Percentiles rank a stretch among this genome's conserved stretches.
phyloP scores from a whole-genome alignment of 2,888 invertebrate species.

The Steinernema carpocapsae region DNA sequence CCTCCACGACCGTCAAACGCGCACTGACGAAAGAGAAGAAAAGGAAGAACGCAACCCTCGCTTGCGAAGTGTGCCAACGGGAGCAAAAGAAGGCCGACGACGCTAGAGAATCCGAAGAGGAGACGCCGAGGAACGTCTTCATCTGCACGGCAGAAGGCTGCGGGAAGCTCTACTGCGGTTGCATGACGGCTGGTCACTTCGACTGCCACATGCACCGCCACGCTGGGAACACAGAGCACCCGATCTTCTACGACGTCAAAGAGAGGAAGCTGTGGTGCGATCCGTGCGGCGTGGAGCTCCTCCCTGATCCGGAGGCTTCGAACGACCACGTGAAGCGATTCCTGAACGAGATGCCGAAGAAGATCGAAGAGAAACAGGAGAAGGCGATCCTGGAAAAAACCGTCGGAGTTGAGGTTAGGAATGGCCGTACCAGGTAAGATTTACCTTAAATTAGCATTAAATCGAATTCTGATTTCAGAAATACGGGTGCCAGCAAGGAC shows the following conservation, averaged over 20 bases:
- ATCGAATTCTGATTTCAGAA: neutral
- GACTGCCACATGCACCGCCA: conserved; percentile 12
- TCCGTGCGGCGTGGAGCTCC: neutral
- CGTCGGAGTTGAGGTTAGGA: neutral
- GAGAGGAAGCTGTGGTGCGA: neutral
- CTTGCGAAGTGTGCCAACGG: neutral
- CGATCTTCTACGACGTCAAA: neutral
- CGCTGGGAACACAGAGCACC: neutral
- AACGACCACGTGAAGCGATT: neutral
- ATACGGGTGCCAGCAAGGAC: neutral
- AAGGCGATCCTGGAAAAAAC: neutral
- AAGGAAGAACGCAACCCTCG: neutral
- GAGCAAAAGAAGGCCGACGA: neutral
- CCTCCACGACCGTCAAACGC: neutral
- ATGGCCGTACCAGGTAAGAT: no score
- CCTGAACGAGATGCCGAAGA: neutral
- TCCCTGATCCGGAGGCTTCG: neutral
- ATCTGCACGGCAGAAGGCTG: neutral
- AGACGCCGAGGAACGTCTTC: neutral
- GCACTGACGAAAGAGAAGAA: neutral
- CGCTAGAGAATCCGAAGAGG: neutral
- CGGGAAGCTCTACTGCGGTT: neutral
- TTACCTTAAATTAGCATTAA: no score
- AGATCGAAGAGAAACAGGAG: neutral
- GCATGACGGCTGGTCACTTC: neutral